Conservation (phyloP, 2,113 vertebrate species). For the Vulpes vulpes region DNA sequence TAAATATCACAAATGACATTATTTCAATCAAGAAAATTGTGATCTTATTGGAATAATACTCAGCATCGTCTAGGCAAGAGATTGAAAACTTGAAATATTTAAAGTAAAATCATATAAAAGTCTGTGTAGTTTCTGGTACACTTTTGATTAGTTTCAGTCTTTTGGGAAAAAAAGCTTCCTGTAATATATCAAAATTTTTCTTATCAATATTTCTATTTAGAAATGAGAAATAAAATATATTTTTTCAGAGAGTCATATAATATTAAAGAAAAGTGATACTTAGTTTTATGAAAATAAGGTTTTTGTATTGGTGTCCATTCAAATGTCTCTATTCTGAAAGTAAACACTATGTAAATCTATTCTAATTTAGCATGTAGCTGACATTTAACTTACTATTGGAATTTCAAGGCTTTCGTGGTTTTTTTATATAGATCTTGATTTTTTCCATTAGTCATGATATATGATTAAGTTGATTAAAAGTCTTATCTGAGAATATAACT, state of each 20-base stretch:
- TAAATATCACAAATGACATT: constrained; percentile 58
- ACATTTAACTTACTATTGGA: not conserved
- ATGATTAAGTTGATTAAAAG: not conserved
- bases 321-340: not conserved
- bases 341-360: not conserved
- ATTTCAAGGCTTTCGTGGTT: not conserved
- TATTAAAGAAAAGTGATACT: not conserved
- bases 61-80: not conserved
- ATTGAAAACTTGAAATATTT: not conserved
- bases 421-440: not conserved
- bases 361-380: not conserved
- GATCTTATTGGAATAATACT: not conserved
- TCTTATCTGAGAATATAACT: not conserved
- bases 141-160: not conserved
- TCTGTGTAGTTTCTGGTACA: not conserved
- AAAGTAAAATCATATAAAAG: not conserved
- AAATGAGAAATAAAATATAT: not conserved
- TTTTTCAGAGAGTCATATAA: not conserved
- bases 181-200: not conserved
- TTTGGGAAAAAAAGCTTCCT: not conserved
- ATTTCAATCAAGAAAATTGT: constrained; percentile 62
- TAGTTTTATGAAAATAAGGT: not conserved
- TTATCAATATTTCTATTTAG: not conserved
- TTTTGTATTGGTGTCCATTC: not conserved
- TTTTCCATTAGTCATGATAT: not conserved